These are phyloP conservation scores for Drosophila falleni DNA, from an alignment of 2,888 invertebrate species.

Conservation along the genomic window DNA sequence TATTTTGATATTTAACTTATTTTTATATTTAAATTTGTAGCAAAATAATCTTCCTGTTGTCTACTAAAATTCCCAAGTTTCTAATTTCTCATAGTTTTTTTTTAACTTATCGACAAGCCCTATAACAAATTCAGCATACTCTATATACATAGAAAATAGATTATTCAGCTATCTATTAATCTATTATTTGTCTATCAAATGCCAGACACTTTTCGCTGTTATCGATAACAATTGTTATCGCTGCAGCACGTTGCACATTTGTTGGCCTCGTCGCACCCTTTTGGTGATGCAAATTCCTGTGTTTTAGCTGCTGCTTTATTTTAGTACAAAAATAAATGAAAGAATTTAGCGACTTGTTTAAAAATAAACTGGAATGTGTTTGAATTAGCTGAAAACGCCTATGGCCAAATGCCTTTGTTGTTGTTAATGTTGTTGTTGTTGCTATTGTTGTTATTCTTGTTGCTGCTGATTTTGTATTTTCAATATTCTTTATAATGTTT, in stretches of 20 bases:
- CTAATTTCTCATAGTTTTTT: neutral
- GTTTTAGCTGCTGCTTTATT: slow-evolving; percentile 19
- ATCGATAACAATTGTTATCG: slow-evolving; percentile 75
- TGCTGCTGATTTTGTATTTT: slow-evolving; percentile 21
- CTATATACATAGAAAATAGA: neutral
- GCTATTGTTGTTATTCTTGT: slow-evolving; percentile 11
- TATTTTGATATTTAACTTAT: too few relatives aligned
- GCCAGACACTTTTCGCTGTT: slow-evolving; percentile 51
- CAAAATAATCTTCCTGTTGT: neutral
- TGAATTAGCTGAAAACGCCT: slow-evolving; percentile 73
- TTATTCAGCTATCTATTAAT: neutral
- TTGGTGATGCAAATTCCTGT: slow-evolving; percentile 53
- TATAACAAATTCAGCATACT: neutral
- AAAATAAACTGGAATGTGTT: slow-evolving; percentile 80
- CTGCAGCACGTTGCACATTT: slow-evolving; percentile 41
- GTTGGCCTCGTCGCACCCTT: neutral
- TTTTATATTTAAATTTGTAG: too few relatives aligned
- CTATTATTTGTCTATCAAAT: slow-evolving; percentile 48
- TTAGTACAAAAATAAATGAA: slow-evolving; percentile 69
- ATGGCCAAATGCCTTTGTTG: slow-evolving; percentile 50
- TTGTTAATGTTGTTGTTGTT: slow-evolving; percentile 31
- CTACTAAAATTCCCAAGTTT: neutral
- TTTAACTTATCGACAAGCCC: neutral
- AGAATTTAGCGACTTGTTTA: slow-evolving; percentile 79
- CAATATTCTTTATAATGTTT: slow-evolving; percentile 21